These are phyloP conservation scores for Peromyscus aztecus DNA, from an alignment of 2,797 vertebrate species.

Conservation along the genomic window DNA sequence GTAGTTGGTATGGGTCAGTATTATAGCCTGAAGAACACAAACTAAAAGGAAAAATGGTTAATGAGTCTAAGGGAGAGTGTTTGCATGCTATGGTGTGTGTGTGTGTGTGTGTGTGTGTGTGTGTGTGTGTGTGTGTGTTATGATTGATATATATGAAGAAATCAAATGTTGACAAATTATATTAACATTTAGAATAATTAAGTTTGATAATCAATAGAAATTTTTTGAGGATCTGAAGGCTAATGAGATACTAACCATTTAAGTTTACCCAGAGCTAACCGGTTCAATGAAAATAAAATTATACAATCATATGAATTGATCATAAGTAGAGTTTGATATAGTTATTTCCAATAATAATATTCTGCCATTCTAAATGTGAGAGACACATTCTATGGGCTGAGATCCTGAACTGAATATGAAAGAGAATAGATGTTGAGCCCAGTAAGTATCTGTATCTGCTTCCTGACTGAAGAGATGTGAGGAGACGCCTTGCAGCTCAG, in stretches of 20 bases:
- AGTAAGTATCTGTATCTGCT: neutral
- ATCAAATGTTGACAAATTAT: neutral
- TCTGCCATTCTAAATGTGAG: neutral
- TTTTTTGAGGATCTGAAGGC: neutral
- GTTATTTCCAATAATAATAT: neutral
- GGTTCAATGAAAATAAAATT: neutral
- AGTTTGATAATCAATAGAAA: neutral
- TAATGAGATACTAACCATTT: neutral
- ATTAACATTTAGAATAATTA: neutral
- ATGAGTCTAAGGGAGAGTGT: rapidly evolving
- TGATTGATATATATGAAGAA: neutral
- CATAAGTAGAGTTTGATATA: neutral
- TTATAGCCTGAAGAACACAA: too few relatives aligned
- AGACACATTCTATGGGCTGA: neutral
- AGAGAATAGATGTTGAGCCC: neutral
- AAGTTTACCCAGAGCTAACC: neutral
- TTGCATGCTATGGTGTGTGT: too few relatives aligned
- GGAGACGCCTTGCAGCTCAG: neutral
- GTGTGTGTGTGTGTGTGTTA: neutral
- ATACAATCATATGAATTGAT: neutral
- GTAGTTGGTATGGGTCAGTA: neutral
- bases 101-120: neutral
- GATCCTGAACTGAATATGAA: neutral
- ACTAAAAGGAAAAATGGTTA: neutral
- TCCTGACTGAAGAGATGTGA: neutral